phyloP scores from a whole-genome alignment of 2,888 invertebrate genomes.

The Hyalella azteca region DNA sequence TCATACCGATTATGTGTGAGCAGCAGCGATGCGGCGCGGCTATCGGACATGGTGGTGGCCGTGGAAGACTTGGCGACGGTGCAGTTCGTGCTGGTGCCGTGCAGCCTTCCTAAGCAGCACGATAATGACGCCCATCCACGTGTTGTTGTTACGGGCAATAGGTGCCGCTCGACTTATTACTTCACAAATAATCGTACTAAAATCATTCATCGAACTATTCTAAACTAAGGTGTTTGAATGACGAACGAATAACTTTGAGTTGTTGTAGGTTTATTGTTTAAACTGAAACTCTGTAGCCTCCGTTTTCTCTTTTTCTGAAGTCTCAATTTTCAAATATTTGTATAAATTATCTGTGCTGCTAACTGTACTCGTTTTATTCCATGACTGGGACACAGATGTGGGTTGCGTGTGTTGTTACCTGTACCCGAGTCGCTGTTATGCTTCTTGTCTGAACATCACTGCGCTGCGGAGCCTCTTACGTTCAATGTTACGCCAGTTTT shows the following conservation, averaged over 20 bases:
- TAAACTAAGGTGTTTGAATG: too few species aligned
- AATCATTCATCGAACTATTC: too few species aligned
- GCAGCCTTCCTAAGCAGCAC: conserved; percentile 26
- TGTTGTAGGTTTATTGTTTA: too few species aligned
- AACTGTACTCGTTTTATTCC: too few species aligned
- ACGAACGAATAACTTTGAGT: too few species aligned
- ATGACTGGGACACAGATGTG: conserved; percentile 59
- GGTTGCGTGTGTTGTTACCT: conserved; percentile 77
- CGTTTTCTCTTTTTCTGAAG: too few species aligned
- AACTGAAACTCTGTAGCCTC: too few species aligned
- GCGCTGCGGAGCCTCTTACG: conserved; percentile 64
- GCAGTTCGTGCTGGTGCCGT: conserved; percentile 72
- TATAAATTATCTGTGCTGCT: too few species aligned
- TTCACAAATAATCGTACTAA: too few species aligned
- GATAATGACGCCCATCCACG: neutral
- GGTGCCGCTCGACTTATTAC: neutral
- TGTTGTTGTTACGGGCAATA: conserved; percentile 43
- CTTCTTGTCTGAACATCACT: conserved; percentile 66
- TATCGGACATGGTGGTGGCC: conserved; percentile 94
- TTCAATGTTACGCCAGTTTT: conserved; percentile 88
- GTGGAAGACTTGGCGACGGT: conserved; percentile 87
- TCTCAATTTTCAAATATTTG: too few species aligned
- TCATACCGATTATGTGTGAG: neutral
- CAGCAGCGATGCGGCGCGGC: conserved; percentile 86
- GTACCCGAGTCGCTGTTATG: conserved; percentile 80